phyloP scores from a whole-genome alignment of 2,113 vertebrate species.

The Macrotis lagotis region DNA sequence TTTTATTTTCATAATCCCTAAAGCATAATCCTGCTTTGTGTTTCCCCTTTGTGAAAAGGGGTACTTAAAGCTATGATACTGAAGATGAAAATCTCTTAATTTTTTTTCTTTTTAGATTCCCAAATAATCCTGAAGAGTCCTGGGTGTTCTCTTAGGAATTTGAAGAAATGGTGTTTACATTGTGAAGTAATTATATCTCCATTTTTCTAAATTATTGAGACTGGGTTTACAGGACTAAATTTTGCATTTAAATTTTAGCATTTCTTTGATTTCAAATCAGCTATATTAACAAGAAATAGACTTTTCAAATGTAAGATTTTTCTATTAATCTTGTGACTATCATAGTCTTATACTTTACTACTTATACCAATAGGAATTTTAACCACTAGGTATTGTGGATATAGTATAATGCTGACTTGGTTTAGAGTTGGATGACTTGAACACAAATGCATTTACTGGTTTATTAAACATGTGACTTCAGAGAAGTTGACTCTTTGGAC shows the following conservation, averaged over 20 bases:
- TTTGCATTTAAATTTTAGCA: conserved; percentile 33
- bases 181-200: conserved; percentile 30
- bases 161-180: conserved; percentile 42
- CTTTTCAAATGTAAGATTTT: conserved; percentile 42
- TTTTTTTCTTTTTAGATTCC: conserved; percentile 39
- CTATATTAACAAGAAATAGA: conserved; percentile 12
- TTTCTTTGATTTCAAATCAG: conserved; percentile 37
- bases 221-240: conserved; percentile 23
- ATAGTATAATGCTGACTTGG: not conserved
- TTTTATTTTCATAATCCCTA: conserved; percentile 61
- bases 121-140: conserved; percentile 44
- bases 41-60: conserved; percentile 46
- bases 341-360: conserved; percentile 28
- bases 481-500: not conserved
- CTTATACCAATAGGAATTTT: not conserved
- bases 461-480: not conserved
- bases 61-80: conserved; percentile 30
- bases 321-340: conserved; percentile 28
- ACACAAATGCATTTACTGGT: not conserved
- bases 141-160: conserved; percentile 27
- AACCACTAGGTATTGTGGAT: not conserved
- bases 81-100: conserved; percentile 47
- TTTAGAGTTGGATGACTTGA: not conserved
- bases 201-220: conserved; percentile 59
- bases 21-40: conserved; percentile 66